Conservation (phyloP, 2,797 vertebrate species). For the Hydrophis major region DNA sequence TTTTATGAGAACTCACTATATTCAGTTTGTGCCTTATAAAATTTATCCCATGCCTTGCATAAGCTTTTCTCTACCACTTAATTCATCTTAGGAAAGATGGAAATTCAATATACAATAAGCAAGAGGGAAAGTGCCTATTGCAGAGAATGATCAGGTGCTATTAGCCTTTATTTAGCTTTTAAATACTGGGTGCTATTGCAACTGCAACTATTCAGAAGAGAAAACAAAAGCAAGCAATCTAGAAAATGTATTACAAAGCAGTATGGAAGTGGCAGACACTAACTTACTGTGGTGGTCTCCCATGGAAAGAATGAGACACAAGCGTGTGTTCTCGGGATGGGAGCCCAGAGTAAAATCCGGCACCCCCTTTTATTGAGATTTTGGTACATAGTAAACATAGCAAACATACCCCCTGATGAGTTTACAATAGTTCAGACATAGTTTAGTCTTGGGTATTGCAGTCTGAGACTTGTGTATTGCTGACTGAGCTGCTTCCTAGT, state of each 20-base stretch:
- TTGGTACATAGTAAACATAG: too few species aligned
- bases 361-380: too few species aligned
- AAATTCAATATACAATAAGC: slow-evolving; percentile 6
- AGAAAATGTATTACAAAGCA: background rate
- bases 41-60: background rate
- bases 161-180: background rate
- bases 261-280: background rate
- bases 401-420: too few species aligned
- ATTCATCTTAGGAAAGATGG: slow-evolving; percentile 13
- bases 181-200: background rate
- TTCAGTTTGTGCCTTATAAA: background rate
- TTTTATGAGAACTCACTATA: background rate
- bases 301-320: too few species aligned
- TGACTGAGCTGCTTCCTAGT: too few species aligned
- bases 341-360: too few species aligned
- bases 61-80: background rate
- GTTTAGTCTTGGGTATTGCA: too few species aligned
- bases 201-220: slow-evolving; percentile 4
- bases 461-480: too few species aligned
- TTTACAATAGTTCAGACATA: too few species aligned
- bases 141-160: slow-evolving; percentile 14
- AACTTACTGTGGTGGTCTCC: background rate
- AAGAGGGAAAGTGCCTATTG: background rate
- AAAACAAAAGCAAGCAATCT: background rate
- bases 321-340: too few species aligned